These are phyloP conservation scores for Cantharis lateralis DNA, from an alignment of 2,888 invertebrate species.

Conservation along the genomic window DNA sequence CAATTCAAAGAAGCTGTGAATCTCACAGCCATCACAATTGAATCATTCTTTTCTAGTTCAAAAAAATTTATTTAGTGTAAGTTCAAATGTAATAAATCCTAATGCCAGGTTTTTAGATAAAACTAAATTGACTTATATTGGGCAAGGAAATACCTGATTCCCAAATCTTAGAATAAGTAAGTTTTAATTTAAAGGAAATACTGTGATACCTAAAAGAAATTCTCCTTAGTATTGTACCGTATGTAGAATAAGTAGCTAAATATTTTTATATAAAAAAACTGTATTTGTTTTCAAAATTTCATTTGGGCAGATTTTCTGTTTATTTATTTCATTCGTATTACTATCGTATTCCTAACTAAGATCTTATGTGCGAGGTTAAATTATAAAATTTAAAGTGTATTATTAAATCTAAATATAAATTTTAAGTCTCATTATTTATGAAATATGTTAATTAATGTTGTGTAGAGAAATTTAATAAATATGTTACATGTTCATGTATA, in stretches of 20 bases:
- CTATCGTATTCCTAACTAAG: no score
- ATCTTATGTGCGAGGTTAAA: neutral
- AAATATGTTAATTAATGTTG: neutral
- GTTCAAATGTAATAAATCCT: neutral
- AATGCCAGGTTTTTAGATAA: no score
- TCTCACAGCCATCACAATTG: neutral
- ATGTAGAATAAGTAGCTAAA: neutral
- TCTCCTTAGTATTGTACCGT: neutral
- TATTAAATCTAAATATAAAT: no score
- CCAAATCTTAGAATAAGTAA: neutral
- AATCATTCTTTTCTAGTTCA: neutral
- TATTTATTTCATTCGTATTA: neutral
- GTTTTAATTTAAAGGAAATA: neutral
- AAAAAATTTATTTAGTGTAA: neutral
- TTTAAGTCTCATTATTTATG: neutral
- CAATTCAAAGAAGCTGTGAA: constrained; percentile 47
- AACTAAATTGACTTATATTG: no score
- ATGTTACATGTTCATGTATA: neutral
- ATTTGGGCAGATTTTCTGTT: neutral
- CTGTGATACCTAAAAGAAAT: neutral
- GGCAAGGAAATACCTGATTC: no score
- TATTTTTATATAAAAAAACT: neutral
- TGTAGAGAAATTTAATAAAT: neutral
- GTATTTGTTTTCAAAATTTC: neutral
- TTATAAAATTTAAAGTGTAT: no score